Conservation (phyloP, 2,113 vertebrate genomes). For the Crotalus viridis region DNA sequence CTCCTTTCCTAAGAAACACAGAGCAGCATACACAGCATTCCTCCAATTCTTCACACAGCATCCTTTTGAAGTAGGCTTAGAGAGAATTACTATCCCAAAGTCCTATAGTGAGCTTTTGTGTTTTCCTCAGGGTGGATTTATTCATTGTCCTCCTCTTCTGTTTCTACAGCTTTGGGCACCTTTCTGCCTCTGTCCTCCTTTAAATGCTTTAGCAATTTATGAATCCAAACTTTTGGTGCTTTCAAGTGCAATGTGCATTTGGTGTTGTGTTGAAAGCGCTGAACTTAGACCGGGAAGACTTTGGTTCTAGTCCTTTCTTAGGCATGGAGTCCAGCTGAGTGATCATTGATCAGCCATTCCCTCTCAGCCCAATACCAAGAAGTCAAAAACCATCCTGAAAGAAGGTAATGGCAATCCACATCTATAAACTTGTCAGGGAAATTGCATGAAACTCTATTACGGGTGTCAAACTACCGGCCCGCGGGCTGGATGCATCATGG, state of each 20-base stretch:
- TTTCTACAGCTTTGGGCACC: background rate
- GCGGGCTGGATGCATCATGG: no score
- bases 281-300: background rate
- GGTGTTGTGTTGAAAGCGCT: background rate
- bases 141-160: background rate
- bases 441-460: background rate
- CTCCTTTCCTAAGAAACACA: background rate
- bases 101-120: background rate
- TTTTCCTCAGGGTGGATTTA: background rate
- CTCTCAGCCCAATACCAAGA: background rate
- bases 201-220: background rate
- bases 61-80: background rate
- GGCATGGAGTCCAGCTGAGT: background rate
- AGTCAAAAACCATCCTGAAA: background rate
- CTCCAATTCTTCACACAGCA: background rate
- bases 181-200: background rate
- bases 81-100: background rate
- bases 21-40: background rate
- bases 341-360: background rate
- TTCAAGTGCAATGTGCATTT: background rate
- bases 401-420: background rate
- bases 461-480: no score
- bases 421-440: background rate
- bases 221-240: background rate
- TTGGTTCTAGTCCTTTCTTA: background rate